Percentiles rank a stretch among this genome's conserved stretches.
phyloP scores from a whole-genome alignment of 2,888 invertebrate species.

The Ischnus inquisitorius region DNA sequence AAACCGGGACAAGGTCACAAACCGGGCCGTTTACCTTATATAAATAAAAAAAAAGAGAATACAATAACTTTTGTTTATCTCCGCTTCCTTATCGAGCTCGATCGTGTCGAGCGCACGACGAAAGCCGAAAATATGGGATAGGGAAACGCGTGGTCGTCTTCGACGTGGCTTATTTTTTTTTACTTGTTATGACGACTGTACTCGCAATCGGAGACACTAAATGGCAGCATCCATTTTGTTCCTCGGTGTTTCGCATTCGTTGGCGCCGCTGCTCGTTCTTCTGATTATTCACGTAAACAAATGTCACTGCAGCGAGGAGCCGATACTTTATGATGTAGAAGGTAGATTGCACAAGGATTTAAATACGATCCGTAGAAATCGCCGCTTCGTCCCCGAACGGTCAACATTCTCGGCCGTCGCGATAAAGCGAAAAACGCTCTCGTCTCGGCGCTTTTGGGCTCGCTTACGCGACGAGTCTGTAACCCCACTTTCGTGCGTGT shows the following conservation, averaged over 20 bases:
- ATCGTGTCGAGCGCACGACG: neutral
- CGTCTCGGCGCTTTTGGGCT: neutral
- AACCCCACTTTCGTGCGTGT: neutral
- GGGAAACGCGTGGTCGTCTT: neutral
- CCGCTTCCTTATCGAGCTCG: neutral
- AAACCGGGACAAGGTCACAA: too few relatives aligned
- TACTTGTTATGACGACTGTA: slow-evolving; percentile 13
- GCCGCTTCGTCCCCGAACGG: neutral
- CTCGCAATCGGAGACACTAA: slow-evolving; percentile 25
- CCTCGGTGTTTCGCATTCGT: slow-evolving; percentile 51
- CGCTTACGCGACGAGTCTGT: neutral
- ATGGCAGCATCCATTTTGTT: slow-evolving; percentile 70
- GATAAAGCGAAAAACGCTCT: neutral
- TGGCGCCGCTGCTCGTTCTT: slow-evolving; percentile 62
- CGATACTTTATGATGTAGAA: slow-evolving; percentile 38
- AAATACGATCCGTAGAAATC: neutral
- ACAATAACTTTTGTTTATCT: neutral
- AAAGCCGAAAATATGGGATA: neutral
- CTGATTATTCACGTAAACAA: slow-evolving; percentile 62
- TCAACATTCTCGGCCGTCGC: neutral
- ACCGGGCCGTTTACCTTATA: too few relatives aligned
- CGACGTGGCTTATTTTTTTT: slow-evolving; percentile 15
- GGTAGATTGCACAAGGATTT: slow-evolving; percentile 25
- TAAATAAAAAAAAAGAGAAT: too few relatives aligned
- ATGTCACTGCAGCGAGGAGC: slow-evolving; percentile 59